Conservation (phyloP, 2,113 vertebrate genomes). For the Oxyura jamaicensis region DNA sequence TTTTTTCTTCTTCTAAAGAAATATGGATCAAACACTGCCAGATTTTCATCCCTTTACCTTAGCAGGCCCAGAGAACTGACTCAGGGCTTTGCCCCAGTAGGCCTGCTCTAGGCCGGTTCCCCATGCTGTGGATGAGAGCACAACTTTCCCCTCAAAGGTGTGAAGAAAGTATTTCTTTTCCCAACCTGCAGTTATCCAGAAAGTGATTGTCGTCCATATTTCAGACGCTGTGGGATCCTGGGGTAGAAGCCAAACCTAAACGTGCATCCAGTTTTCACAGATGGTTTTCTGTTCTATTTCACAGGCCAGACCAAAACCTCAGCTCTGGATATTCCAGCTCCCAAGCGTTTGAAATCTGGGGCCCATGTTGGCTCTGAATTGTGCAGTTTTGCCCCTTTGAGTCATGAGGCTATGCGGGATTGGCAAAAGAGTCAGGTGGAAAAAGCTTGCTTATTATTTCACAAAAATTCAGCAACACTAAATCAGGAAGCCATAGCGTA, state of each 20-base stretch:
- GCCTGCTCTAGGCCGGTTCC: background rate
- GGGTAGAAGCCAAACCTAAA: conserved; percentile 33
- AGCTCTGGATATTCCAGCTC: conserved; percentile 3
- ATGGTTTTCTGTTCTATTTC: conserved; percentile 41
- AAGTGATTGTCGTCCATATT: background rate
- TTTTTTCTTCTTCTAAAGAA: background rate
- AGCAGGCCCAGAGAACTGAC: background rate
- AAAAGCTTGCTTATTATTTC: background rate
- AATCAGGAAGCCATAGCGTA: background rate
- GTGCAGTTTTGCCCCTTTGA: conserved; percentile 19
- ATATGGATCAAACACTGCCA: background rate
- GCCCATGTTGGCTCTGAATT: background rate
- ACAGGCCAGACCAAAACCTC: conserved; percentile 53
- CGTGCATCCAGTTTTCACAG: conserved; percentile 36
- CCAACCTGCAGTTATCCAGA: background rate
- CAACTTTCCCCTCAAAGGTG: background rate
- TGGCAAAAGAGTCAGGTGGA: background rate
- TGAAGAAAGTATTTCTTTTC: background rate
- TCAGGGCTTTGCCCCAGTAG: background rate
- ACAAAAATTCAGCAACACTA: background rate
- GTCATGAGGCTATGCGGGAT: background rate
- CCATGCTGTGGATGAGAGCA: background rate
- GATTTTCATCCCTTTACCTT: background rate
- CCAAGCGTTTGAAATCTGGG: background rate
- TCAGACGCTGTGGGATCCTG: background rate